phyloP scores from a whole-genome alignment of 2,888 invertebrate species.

The Epirrhoe alternata region DNA sequence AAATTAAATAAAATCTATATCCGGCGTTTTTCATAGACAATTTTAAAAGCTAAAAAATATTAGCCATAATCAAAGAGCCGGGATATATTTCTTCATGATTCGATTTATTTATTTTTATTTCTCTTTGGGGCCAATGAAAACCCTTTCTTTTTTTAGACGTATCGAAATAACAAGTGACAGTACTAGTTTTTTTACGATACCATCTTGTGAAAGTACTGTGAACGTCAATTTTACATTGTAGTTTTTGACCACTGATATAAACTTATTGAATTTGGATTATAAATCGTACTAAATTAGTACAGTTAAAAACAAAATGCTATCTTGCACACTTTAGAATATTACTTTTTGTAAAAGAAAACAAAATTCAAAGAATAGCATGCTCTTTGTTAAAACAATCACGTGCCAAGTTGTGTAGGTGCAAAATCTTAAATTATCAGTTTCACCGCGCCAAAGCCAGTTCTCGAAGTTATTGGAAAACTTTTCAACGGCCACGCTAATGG shows the following conservation, averaged over 20 bases:
- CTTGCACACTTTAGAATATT: neutral
- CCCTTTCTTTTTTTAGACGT: too few species aligned
- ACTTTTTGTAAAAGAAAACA: neutral
- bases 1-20: constrained; percentile 43
- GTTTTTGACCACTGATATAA: too few species aligned
- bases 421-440: constrained; percentile 36
- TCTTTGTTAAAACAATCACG: constrained; percentile 10
- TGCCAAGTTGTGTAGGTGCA: constrained; percentile 8
- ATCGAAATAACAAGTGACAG: too few species aligned
- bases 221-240: too few species aligned
- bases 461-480: constrained; percentile 71
- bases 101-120: too few species aligned
- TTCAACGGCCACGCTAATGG: constrained; percentile 63
- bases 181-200: too few species aligned
- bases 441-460: constrained; percentile 38
- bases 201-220: too few species aligned
- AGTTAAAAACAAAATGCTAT: neutral
- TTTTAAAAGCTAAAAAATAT: neutral
- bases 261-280: too few species aligned
- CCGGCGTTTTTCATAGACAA: constrained; percentile 4
- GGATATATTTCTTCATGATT: too few species aligned
- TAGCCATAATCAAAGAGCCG: too few species aligned
- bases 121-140: too few species aligned
- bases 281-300: neutral
- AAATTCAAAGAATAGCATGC: neutral